A percentile compares a stretch with the other conserved stretches of the same genome.
Evolutionary conservation across 2,113 vertebrate genomes (phyloP).

Genomic region (Hemichromis elongatus): DNA sequence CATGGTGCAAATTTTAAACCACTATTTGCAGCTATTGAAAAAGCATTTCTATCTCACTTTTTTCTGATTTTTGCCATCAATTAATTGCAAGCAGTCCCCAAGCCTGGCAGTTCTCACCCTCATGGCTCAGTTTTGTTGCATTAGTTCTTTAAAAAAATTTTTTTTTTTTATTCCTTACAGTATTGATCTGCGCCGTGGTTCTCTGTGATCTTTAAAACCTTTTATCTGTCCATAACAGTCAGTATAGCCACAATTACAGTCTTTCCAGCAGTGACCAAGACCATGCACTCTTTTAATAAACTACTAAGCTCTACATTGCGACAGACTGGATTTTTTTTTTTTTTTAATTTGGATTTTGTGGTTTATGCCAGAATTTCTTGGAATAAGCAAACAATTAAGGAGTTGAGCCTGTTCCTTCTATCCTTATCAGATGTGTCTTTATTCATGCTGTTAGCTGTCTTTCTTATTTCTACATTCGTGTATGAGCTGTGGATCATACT

Average conservation of each 20-base stretch:
- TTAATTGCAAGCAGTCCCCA: not conserved
- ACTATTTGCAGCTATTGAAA: not conserved
- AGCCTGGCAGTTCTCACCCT: not conserved
- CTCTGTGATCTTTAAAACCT: slow-evolving; percentile 6
- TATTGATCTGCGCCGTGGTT: not conserved
- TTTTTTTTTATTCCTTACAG: not conserved
- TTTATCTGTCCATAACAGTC: slow-evolving; percentile 21
- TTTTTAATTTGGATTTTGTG: not conserved
- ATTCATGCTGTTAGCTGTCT: not conserved
- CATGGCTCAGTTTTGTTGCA: not conserved
- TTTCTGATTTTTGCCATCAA: not conserved
- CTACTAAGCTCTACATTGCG: not conserved
- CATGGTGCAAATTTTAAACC: not conserved
- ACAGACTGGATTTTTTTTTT: not conserved
- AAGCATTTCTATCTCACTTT: not conserved
- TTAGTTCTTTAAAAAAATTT: not conserved
- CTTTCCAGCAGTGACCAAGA: slow-evolving; percentile 5
- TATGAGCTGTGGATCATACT: not conserved
- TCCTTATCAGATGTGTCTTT: not conserved
- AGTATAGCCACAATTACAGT: slow-evolving; percentile 27
- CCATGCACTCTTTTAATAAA: not conserved
- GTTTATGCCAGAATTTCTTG: not conserved
- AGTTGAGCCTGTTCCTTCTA: not conserved
- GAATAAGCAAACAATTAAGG: not conserved
- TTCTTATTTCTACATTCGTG: not conserved